Evolutionary conservation across 2,797 vertebrate genomes (phyloP).

Genomic region (Acipenser oxyrinchus): DNA sequence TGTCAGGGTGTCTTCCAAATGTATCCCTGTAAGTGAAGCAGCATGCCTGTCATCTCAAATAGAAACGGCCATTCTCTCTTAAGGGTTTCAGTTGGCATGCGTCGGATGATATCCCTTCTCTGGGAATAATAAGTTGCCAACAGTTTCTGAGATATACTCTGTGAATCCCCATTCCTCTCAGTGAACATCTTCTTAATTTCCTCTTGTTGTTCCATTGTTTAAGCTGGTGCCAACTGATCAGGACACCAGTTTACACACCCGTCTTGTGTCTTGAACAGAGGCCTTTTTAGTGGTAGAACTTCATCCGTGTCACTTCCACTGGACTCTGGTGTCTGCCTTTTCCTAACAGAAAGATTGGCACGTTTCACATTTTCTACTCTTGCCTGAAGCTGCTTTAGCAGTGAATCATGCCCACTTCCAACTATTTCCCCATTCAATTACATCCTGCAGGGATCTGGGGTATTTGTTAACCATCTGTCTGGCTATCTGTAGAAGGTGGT

Average conservation of each 20-base stretch:
- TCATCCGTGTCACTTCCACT: background rate
- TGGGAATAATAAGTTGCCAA: background rate
- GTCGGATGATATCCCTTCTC: background rate
- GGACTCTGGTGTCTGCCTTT: background rate
- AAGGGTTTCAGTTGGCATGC: background rate
- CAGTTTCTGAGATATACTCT: background rate
- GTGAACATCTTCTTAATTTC: background rate
- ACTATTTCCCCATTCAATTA: background rate
- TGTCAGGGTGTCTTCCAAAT: background rate
- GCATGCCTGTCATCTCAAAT: background rate
- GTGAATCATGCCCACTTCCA: background rate
- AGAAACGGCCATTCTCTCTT: background rate
- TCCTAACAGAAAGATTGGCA: background rate
- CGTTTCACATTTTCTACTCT: background rate
- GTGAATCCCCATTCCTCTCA: background rate
- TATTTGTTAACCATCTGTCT: background rate
- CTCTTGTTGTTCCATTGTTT: background rate
- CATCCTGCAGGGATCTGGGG: background rate
- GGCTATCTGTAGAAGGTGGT: background rate
- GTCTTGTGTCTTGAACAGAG: background rate
- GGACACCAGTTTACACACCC: slow-evolving; percentile 1
- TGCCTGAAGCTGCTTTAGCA: background rate
- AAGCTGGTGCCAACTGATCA: background rate
- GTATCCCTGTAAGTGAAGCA: background rate
- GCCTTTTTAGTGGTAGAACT: background rate